Base-by-base conservation (phyloP, 1,140 invertebrate species). In the Procambarus virginalis region DNA sequence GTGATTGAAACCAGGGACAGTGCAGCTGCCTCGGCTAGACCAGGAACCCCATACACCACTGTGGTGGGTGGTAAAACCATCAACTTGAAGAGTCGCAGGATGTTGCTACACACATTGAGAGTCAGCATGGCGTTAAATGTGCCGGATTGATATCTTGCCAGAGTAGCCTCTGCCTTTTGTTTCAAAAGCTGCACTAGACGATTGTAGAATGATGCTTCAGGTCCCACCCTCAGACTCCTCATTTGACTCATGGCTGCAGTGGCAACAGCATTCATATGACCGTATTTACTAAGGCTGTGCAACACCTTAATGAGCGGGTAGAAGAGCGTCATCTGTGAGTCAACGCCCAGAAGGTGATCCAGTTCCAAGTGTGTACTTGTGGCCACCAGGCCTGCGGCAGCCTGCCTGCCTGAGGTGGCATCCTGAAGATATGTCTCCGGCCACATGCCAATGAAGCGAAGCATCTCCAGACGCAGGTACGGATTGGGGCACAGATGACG, bases 401-500 rank as follows among this genome's bases (percentile, higher is more conserved):
- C 34, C 5, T 0, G 20, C 20, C 8, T 73, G 0, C 68, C 68
- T 2, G 20, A 9, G n/a, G 8, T 1, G 0, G 0, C 4, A 6
- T 73, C 22, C 10, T 22, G 3, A 3, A 73, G 68, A 4, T 34
- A 22, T 3, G 8, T 34, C 1, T 73, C 68, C 2, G 68, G n/a
- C n/a, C 22, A 68, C 17, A 82, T 64, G 1, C 45, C 2, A 45
- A 82, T 14, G 8, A 82, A 55, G 22, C 80, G 68, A 34, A 64
- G n/a, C 80, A 68, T 82, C 12, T 82, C 58, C 60, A 82, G 58
- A 12, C 80, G 58, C 34, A 82, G 34, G 6, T 14, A 68, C 8
- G 22, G 9, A 5, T 82, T 68, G 60, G 22, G n/a, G 60, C 80
- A 82, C 14, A 68, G 20, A 17, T 34, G 5, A 14, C 34, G 58